Conservation (phyloP, 2,113 vertebrate genomes). For the Leuciscus idus region DNA sequence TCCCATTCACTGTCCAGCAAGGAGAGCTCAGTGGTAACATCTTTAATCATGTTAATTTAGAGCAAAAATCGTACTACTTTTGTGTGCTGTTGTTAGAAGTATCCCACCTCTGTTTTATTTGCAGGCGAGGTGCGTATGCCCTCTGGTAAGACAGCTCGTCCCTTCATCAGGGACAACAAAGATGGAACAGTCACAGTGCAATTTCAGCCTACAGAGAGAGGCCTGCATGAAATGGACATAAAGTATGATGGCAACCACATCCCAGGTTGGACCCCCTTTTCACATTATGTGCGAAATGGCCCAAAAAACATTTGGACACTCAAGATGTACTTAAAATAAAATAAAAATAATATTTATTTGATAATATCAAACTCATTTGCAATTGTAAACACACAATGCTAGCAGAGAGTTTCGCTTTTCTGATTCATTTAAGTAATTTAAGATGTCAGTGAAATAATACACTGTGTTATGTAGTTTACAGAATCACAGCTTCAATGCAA, state of each 20-base stretch:
- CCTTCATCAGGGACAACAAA: slow-evolving; percentile 93
- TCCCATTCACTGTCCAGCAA: slow-evolving; percentile 92
- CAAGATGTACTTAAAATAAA: background rate
- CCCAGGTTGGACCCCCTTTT: slow-evolving; percentile 77
- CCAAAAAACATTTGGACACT: background rate
- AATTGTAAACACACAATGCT: background rate
- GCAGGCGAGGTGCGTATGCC: slow-evolving; percentile 97
- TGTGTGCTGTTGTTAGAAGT: background rate
- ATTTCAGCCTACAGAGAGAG: slow-evolving; percentile 88
- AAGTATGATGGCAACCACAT: slow-evolving; percentile 97
- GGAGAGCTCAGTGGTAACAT: slow-evolving; percentile 91
- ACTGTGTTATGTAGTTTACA: background rate
- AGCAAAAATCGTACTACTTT: background rate
- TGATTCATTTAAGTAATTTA: background rate
- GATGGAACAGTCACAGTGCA: slow-evolving; percentile 93
- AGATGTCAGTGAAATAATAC: background rate
- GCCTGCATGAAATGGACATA: slow-evolving; percentile 97
- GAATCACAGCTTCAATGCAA: slow-evolving; percentile 2
- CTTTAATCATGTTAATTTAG: background rate
- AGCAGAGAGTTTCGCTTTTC: background rate
- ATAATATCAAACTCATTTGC: background rate
- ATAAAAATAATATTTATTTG: background rate
- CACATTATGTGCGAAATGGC: background rate
- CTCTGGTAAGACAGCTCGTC: slow-evolving; percentile 88
- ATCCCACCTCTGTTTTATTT: slow-evolving; percentile 26